These are phyloP conservation scores for Drosophila virilis DNA, from an alignment of 1,140 invertebrate genomes.

Conservation along the genomic window DNA sequence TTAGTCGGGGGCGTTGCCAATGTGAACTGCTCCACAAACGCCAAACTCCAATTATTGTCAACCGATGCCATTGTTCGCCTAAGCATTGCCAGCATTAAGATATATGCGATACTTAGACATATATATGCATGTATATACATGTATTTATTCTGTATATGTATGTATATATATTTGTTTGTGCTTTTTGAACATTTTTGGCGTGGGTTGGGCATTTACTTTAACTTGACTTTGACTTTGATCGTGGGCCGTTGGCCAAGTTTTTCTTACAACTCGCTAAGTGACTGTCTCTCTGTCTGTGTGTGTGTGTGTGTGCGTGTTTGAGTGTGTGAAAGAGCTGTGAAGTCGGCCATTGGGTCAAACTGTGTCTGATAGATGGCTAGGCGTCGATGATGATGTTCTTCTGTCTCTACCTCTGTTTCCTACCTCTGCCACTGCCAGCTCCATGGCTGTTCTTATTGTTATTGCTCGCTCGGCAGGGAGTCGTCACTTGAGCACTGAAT, in stretches of 20 bases:
- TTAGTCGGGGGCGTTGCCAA: slow-evolving; percentile 64
- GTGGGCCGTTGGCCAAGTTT: slow-evolving; percentile 44
- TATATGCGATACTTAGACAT: slow-evolving; percentile 4
- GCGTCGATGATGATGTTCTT: slow-evolving; percentile 69
- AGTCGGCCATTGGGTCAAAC: slow-evolving; percentile 81
- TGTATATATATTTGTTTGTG: slow-evolving; percentile 34
- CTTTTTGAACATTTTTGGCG: slow-evolving; percentile 44
- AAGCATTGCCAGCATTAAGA: slow-evolving; percentile 9
- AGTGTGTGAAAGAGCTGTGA: slow-evolving; percentile 70
- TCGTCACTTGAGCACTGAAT: slow-evolving; percentile 58
- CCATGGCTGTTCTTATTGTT: slow-evolving; percentile 14
- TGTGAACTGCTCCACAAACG: slow-evolving; percentile 67
- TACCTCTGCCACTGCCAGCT: not conserved
- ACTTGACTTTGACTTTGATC: slow-evolving; percentile 33
- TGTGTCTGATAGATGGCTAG: slow-evolving; percentile 69
- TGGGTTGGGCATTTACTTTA: slow-evolving; percentile 42
- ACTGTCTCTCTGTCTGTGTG: not conserved
- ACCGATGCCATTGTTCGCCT: slow-evolving; percentile 23
- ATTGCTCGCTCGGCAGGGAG: slow-evolving; percentile 51
- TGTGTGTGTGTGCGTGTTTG: slow-evolving; percentile 20
- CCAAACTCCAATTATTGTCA: slow-evolving; percentile 44
- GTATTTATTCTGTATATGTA: slow-evolving; percentile 18
- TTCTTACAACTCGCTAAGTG: slow-evolving; percentile 11
- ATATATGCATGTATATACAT: not conserved
- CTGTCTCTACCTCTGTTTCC: not conserved